phyloP scores from a whole-genome alignment of 2,888 invertebrate genomes.

The Heliconius ethilla region DNA sequence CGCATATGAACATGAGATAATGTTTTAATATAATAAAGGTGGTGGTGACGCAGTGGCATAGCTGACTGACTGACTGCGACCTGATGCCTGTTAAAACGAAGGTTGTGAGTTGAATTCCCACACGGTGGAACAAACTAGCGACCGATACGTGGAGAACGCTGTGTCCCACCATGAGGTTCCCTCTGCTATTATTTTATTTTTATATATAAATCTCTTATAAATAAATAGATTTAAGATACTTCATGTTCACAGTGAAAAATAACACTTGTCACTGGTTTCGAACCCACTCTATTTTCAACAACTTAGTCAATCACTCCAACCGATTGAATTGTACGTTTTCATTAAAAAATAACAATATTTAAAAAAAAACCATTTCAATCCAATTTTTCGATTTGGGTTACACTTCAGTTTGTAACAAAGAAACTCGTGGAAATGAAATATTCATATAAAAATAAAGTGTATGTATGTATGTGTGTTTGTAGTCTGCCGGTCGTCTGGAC shows the following conservation, averaged over 20 bases:
- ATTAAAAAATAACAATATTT: background rate
- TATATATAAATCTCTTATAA: no score
- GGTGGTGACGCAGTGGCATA: no score
- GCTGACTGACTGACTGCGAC: no score
- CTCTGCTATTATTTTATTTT: background rate
- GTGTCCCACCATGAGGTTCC: background rate
- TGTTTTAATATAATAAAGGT: no score
- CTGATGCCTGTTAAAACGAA: no score
- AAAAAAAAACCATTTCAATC: conserved; percentile 16
- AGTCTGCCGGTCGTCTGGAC: conserved; percentile 50
- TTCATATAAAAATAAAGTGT: conserved; percentile 25
- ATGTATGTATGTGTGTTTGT: conserved; percentile 33
- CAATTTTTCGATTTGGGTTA: conserved; percentile 15
- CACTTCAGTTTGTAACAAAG: conserved; percentile 15
- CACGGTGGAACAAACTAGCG: no score
- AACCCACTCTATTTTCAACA: background rate
- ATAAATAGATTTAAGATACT: no score
- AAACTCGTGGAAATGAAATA: conserved; percentile 23
- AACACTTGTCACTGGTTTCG: background rate
- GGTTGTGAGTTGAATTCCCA: no score
- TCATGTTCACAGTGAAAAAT: background rate
- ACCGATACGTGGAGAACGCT: background rate
- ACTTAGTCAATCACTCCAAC: background rate
- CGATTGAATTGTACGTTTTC: background rate
- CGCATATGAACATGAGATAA: no score